Evolutionary conservation across 2,888 invertebrate genomes (phyloP), one percentile per base, ranked within the genome.

Genomic region (Drosophila villosipedis): DNA sequence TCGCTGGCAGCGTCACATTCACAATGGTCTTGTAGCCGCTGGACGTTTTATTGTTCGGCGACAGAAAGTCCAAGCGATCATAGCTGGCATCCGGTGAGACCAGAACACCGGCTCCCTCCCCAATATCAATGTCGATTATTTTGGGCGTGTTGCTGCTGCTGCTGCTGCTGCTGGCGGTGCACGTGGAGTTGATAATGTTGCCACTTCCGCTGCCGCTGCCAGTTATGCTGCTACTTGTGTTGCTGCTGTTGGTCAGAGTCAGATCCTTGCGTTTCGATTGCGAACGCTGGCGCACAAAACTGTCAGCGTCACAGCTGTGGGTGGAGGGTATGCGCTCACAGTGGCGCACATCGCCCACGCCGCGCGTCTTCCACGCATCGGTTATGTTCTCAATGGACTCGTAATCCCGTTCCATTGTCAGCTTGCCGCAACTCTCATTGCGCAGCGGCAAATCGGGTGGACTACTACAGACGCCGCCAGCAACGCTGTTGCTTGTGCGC

Each of bases 351-450:
- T 96, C 95, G 89, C 96, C 95, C 28, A 96, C 94, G 1, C 97
- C 97, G 73, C 96, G 94, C 1, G 97, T 97, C 91, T 95, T 96
- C 97, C 97, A 97, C 12, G 97, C 97, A 84, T 97, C 96, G 84
- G 94, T 96, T 73, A 96, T 94, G 9, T 96, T 95, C 94, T 97
- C 96, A 33, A 97, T 95, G 90, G 95, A 94, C 90, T 97, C 97
- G 92, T 97, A 97, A 88, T 94, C 92, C 16, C 93, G 86, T 72
- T 93, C 92, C n/a, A 81, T 63, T 0, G 66, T 43, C 33, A 69
- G 58, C 25, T 86, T 83, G 31, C 73, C 68, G 70, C 81, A 89
- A 70, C 85, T 92, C 73, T 93, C 92, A 49, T 92, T 92, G 54
- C 92, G 89, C 28, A 91, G 68, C 12, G 92, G 92, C 68, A 92